phyloP scores from a whole-genome alignment of 2,797 vertebrate species.

The Acanthornis magna region DNA sequence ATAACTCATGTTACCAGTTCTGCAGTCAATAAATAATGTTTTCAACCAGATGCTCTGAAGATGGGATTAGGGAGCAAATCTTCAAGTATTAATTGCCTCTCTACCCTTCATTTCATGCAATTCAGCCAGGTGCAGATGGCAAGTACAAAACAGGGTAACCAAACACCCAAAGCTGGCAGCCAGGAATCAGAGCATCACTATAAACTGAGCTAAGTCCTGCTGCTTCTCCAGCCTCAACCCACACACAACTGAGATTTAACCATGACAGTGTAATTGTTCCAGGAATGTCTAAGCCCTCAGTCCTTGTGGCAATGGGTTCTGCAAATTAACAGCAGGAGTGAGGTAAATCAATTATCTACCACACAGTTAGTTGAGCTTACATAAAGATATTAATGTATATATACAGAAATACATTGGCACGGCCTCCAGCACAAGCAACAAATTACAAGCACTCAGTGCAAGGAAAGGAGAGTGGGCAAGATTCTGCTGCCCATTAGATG shows the following conservation, averaged over 20 bases:
- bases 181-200: not conserved
- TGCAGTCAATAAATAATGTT: not conserved
- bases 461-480: not conserved
- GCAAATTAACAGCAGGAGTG: not conserved
- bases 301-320: not conserved
- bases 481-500: not conserved
- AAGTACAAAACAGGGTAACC: not conserved
- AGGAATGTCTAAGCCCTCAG: not conserved
- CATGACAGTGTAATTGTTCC: not conserved
- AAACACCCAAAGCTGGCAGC: not conserved
- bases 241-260: not conserved
- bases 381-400: not conserved
- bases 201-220: not conserved
- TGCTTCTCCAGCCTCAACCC: not conserved
- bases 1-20: not conserved
- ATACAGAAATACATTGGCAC: not conserved
- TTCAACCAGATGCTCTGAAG: not conserved
- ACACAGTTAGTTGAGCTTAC: not conserved
- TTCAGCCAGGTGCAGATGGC: not conserved
- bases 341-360: not conserved
- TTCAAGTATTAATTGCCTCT: not conserved
- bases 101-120: not conserved
- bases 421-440: not conserved
- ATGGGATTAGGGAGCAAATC: not conserved
- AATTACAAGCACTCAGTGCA: not conserved